Conservation (phyloP, 1,140 invertebrate species). For the Pinna nobilis region DNA sequence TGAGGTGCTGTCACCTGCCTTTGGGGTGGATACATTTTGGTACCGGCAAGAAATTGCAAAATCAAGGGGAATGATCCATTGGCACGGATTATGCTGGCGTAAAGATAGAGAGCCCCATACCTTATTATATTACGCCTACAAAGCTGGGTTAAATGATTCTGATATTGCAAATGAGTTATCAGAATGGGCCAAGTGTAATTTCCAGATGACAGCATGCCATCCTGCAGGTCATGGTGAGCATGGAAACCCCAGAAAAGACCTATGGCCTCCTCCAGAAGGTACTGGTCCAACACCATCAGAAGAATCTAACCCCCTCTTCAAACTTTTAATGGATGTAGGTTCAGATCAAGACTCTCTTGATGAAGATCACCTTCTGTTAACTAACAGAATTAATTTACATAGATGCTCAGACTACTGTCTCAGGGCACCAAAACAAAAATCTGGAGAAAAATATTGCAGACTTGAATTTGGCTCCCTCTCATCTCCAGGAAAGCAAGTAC, state of each 20-base stretch:
- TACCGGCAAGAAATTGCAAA: slow-evolving; percentile 42
- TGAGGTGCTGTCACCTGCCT: slow-evolving; percentile 17
- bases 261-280: slow-evolving; percentile 32
- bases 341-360: slow-evolving; percentile 14
- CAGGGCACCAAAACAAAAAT: neutral
- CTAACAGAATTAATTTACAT: slow-evolving; percentile 23
- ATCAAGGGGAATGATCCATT: slow-evolving; percentile 33
- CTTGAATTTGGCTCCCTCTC: slow-evolving; percentile 35
- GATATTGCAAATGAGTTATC: slow-evolving; percentile 30
- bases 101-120: slow-evolving; percentile 34
- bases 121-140: slow-evolving; percentile 9
- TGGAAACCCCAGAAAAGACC: slow-evolving; percentile 20
- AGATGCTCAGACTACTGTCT: slow-evolving; percentile 34
- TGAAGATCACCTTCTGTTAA: slow-evolving; percentile 22
- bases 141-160: slow-evolving; percentile 1
- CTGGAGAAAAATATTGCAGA: neutral
- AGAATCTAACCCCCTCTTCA: slow-evolving; percentile 17
- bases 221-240: slow-evolving; percentile 20
- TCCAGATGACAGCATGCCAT: slow-evolving; percentile 32
- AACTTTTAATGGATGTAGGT: slow-evolving; percentile 40
- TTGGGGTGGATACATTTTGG: slow-evolving; percentile 26
- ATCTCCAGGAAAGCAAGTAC: neutral
- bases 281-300: slow-evolving; percentile 14
- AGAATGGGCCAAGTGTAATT: slow-evolving; percentile 22
- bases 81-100: slow-evolving; percentile 39